These are phyloP conservation scores for Neotoxoptera formosana DNA, from an alignment of 1,140 invertebrate genomes.

Conservation along the genomic window DNA sequence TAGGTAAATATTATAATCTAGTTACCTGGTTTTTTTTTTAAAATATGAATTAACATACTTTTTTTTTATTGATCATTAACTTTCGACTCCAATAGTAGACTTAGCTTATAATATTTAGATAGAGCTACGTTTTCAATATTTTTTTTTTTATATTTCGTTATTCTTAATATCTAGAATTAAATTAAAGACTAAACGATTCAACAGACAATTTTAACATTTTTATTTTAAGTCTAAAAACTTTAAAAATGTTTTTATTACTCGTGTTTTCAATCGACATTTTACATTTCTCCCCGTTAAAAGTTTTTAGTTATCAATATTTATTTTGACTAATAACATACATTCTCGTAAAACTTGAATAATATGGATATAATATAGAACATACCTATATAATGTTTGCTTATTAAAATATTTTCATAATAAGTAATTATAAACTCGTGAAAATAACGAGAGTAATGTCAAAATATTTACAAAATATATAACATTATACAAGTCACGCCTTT, in stretches of 20 bases:
- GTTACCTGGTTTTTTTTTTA: background rate
- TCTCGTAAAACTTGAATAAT: background rate
- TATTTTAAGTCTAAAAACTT: background rate
- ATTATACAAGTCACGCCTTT: background rate
- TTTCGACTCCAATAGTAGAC: too few relatives aligned
- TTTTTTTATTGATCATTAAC: too few relatives aligned
- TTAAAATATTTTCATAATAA: background rate
- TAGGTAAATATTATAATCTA: background rate
- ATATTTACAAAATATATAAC: background rate
- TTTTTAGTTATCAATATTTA: background rate
- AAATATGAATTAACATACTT: background rate
- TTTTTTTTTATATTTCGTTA: too few relatives aligned
- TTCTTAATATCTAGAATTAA: too few relatives aligned
- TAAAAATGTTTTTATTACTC: background rate
- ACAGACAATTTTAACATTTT: background rate
- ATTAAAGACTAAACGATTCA: background rate
- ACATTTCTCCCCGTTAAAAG: background rate
- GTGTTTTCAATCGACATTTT: background rate
- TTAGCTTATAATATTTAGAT: too few relatives aligned
- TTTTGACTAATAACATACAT: background rate
- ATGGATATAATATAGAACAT: background rate
- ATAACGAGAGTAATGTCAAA: background rate
- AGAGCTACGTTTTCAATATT: too few relatives aligned
- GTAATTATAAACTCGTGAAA: background rate
- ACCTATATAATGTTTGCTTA: background rate